Evolutionary conservation across 2,797 vertebrate species (phyloP), one percentile per base, ranked within the genome.

Genomic region (Anguilla anguilla): DNA sequence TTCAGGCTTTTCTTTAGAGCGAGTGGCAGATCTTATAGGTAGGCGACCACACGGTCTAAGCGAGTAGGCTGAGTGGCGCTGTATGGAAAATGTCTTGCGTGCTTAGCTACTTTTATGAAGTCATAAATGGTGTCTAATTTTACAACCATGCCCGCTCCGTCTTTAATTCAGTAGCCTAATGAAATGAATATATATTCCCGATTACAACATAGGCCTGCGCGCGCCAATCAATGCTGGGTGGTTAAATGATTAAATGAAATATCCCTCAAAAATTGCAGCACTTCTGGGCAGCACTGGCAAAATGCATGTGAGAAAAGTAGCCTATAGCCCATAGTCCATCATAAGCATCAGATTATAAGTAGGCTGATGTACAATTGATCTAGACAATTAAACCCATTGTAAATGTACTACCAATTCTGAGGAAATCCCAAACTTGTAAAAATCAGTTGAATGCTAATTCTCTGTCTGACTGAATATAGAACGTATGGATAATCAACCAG

Each of bases 1-100:
- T 51, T 82, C 22, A 11, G 43, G 46, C 19, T 93, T 94, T 94
- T 92, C 92, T 90, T 91, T 93, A 94, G 93, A 93, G 89, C 92
- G 90, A 85, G 59, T 92, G 93, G 93, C 89, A 92, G 91, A 92
- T 87, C 39, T 86, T 35, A 43, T 0, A 86, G 90, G 91, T 0
- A 86, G 90, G 90, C 46, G 84, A 85, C 89, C 93, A 86, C 57
- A 85, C 87, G 86, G 64, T 51, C 46, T 25, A 64, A 61, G 85
- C 25, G 72, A 61, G 61, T 87, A 59, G 84, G 43, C 69, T n/a
- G 46, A 82, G 77, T 81, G 61, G 84, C 61, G 86, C 86, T 85
- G 88, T 89, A 61, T 53, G 72, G 87, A 87, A 91, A 90, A 89
- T 59, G 86, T 87, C 28, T 77, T 84, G 86, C 89, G 89, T 90